These are phyloP conservation scores for Hippoglossus stenolepis DNA, from an alignment of 2,113 vertebrate species.

Conservation along the genomic window DNA sequence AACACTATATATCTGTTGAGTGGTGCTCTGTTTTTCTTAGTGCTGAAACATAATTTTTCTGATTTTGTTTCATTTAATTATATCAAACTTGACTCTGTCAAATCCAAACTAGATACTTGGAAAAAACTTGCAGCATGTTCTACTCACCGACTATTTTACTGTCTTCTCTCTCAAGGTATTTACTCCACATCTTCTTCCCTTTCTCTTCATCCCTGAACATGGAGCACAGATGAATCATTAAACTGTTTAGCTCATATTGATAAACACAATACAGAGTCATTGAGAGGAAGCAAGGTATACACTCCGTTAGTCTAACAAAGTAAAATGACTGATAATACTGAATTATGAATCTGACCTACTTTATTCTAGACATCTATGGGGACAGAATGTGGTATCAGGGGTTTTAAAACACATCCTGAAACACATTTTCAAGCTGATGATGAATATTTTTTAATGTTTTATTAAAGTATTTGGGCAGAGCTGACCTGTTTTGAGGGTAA, in stretches of 20 bases:
- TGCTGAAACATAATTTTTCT: neutral
- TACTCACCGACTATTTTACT: conserved; percentile 93
- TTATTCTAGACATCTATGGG: conserved; percentile 22
- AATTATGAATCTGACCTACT: conserved; percentile 15
- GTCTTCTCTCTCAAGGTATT: conserved; percentile 95
- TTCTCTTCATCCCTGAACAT: conserved; percentile 92
- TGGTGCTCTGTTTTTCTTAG: neutral
- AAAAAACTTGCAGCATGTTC: neutral
- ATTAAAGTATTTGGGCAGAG: neutral
- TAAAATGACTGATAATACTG: neutral
- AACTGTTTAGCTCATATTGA: neutral
- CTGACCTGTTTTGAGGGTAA: conserved; percentile 18
- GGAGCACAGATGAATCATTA: neutral
- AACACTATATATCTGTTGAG: no score
- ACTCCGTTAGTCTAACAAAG: neutral
- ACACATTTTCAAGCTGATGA: conserved; percentile 10
- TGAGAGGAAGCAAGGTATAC: neutral
- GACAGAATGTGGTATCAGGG: neutral
- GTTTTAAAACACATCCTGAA: conserved; percentile 9
- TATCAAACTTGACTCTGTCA: no score
- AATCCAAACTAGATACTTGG: no score
- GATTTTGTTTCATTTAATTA: no score
- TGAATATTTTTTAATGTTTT: neutral
- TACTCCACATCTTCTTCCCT: conserved; percentile 96
- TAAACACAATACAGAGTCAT: neutral